These are phyloP conservation scores for Mirounga angustirostris DNA, from an alignment of 2,113 vertebrate genomes.

Conservation along the genomic window DNA sequence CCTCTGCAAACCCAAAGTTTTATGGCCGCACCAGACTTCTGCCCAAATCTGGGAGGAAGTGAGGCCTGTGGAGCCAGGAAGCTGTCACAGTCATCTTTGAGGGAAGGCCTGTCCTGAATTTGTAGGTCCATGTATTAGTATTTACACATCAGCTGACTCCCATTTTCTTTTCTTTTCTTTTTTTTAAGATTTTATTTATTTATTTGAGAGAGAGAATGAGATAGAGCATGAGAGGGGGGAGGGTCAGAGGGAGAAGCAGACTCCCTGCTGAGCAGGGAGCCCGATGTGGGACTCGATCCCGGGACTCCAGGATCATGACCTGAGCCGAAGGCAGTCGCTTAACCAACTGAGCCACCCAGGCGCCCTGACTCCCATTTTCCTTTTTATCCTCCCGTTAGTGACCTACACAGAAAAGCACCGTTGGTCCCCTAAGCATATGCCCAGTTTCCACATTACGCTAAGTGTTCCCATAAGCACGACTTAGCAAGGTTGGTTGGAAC, in stretches of 20 bases:
- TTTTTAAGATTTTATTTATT: too few species aligned
- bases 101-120: background rate
- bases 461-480: background rate
- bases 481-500: background rate
- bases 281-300: too few species aligned
- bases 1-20: background rate
- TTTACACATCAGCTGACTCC: background rate
- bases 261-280: too few species aligned
- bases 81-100: background rate
- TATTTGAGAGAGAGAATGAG: too few species aligned
- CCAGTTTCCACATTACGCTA: background rate
- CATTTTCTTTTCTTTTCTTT: background rate
- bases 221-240: too few species aligned
- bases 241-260: too few species aligned
- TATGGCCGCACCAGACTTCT: background rate
- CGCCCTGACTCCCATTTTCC: background rate
- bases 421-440: background rate
- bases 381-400: background rate
- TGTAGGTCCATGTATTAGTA: background rate
- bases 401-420: background rate
- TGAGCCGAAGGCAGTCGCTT: too few species aligned
- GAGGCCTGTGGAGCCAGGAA: background rate
- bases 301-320: too few species aligned
- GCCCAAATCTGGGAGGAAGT: background rate
- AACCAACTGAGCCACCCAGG: too few species aligned